Base-by-base conservation (phyloP, 2,797 vertebrate species). In the Todus mexicanus region DNA sequence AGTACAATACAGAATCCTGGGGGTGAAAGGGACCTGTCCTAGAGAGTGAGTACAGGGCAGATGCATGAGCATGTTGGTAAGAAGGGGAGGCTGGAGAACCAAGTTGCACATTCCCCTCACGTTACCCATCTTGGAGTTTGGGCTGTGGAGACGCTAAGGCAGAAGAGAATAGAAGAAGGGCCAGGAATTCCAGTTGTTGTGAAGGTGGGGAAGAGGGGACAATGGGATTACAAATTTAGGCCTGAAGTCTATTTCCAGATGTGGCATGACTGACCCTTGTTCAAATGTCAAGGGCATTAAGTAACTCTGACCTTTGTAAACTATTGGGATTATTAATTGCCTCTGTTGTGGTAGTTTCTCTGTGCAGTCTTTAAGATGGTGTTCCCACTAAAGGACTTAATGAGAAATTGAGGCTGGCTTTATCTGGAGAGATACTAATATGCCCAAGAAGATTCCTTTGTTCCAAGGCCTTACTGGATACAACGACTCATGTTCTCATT, bases 201-300 rank as follows among this genome's bases (percentile, higher is more conserved):
- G 82, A 65, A 94, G 71, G 43, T 75, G 40, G 51, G 54, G 63
- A 94, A 31, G 25, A 73, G 74, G 14, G 25, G 74, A 89, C 92
- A 90, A 84, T 76, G 64, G 23, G 45, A 90, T 79, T 78, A 65
- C 42, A 94, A 87, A 95, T 83, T 87, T 80, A 92, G 43, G 38
- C 78, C 83, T 90, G 63, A 77, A 87, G 60, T 92, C 90, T 90
- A 45, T 90, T 95, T 94, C 81, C 87, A 84, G 86, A 33, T 76
- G 78, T 87, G 53, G 37, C 56, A 82, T 79, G 86, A 87, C 60
- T 76, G 81, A 89, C 65, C 78, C 18, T 71, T 66, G 84, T 89
- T n/a, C 48, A 42, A 83, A 53, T 22, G 53, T 75, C 75, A 69
- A 81, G 35, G 54, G 65, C 78, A 54, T 90, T 69, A 86, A 91